Evolutionary conservation across 2,113 vertebrate genomes (phyloP), one percentile per base, ranked within the genome.

Genomic region (Prinia subflava): DNA sequence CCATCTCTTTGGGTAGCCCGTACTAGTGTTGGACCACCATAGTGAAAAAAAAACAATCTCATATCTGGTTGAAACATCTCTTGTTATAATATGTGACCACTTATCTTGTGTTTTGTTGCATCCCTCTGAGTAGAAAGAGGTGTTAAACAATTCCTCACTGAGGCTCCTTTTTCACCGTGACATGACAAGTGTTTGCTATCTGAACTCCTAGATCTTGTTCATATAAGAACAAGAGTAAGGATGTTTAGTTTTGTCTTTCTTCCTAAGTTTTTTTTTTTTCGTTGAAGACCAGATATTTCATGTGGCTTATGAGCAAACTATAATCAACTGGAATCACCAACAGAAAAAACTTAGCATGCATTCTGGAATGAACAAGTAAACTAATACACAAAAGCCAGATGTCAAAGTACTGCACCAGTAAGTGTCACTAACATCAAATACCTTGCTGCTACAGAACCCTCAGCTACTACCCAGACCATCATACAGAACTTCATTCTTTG

Each of bases 291-390:
- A 74, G 59, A 52, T 83, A 74, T 92, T 96, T 90, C 64, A 60
- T 75, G 79, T 90, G 87, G 85, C 35, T 92, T 90, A 81, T 60
- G 35, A 93, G 44, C 52, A 91, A 94, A 88, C 52, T 83, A 55
- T 53, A 86, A 90, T 77, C 44, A 82, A 62, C 55, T 90, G 47
- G 39, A 92, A 94, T 81, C 47, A 67, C 56, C 71, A 88, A 47
- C 55, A 81, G 35, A 86, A 91, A 80, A 90, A 57, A 22, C 50
- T 77, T 59, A 93, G 39, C 39, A 31, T 30, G 19, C 50, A 60
- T 77, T 50, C 67, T 10, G 6, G 55, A 91, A 92, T 15, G 33
- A 87, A 52, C 33, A 80, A 27, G 59, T 73, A 67, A 96, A 92
- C 30, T 44, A 70, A 90, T 14, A 22, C 22, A 33, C 53, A 64